phyloP scores from a whole-genome alignment of 2,797 vertebrate species.

The Acanthurus tractus region DNA sequence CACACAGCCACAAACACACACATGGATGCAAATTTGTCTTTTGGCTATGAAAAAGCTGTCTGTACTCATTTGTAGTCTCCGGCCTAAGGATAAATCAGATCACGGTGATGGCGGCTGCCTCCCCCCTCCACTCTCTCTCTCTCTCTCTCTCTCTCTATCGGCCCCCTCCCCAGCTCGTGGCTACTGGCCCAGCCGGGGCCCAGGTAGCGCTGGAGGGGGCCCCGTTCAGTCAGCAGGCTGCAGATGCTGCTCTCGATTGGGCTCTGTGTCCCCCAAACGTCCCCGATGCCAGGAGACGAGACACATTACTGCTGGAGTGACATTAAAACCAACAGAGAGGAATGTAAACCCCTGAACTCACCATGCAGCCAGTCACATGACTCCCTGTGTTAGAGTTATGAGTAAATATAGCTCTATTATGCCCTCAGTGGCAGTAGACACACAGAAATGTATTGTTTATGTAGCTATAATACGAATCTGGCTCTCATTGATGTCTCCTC shows the following conservation, averaged over 20 bases:
- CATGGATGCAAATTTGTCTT: slow-evolving; percentile 78
- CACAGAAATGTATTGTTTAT: slow-evolving; percentile 57
- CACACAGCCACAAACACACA: slow-evolving; percentile 51
- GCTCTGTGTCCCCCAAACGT: slow-evolving; percentile 66
- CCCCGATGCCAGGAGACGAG: slow-evolving; percentile 55
- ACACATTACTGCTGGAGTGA: slow-evolving; percentile 57
- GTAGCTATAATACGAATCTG: slow-evolving; percentile 48
- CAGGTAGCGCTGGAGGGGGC: slow-evolving; percentile 75
- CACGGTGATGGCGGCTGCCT: slow-evolving; percentile 57
- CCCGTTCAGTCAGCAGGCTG: slow-evolving; percentile 57
- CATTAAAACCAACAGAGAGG: slow-evolving; percentile 65
- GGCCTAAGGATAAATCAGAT: slow-evolving; percentile 76
- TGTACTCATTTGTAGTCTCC: slow-evolving; percentile 79
- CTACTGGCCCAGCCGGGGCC: slow-evolving; percentile 65
- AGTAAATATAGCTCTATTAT: slow-evolving; percentile 52
- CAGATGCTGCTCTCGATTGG: slow-evolving; percentile 71
- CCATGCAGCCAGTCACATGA: slow-evolving; percentile 28
- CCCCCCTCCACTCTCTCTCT: neutral
- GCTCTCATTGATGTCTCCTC: slow-evolving; percentile 85
- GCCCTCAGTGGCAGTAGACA: slow-evolving; percentile 35
- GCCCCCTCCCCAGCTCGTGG: slow-evolving; percentile 51
- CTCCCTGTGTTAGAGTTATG: slow-evolving; percentile 36
- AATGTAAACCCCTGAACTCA: slow-evolving; percentile 40
- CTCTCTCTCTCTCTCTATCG: neutral
- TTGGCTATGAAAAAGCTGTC: slow-evolving; percentile 81